Evolutionary conservation across 2,797 vertebrate genomes (phyloP).

Genomic region (Pangasius djambal): DNA sequence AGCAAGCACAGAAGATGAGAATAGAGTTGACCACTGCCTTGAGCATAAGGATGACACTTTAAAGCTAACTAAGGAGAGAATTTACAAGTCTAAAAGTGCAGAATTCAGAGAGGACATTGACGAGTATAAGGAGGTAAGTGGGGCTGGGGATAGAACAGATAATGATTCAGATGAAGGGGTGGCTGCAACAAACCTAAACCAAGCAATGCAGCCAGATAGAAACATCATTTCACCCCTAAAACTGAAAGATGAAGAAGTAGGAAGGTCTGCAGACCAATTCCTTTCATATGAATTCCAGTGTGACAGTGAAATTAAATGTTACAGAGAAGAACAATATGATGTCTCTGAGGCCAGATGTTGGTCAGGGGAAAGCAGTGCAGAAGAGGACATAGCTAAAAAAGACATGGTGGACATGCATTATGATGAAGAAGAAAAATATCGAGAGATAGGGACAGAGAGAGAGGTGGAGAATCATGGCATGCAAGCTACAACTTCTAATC

Average conservation of each 20-base stretch:
- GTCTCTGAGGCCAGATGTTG: conserved; percentile 1
- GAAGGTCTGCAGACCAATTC: background rate
- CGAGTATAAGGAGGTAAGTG: background rate
- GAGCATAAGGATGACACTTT: background rate
- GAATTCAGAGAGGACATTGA: background rate
- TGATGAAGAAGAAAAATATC: background rate
- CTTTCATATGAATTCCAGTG: conserved; percentile 1
- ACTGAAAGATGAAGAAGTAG: background rate
- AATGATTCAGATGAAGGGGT: conserved; percentile 2
- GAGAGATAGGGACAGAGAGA: background rate
- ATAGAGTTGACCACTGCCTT: background rate
- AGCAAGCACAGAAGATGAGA: background rate
- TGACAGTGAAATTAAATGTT: background rate
- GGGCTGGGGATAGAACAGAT: background rate
- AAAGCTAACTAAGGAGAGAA: background rate
- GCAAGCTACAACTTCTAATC: background rate
- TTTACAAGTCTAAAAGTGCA: conserved; percentile 4
- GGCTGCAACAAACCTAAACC: background rate
- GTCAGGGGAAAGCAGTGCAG: background rate
- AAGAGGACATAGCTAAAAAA: background rate
- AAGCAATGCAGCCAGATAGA: background rate
- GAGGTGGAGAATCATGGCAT: background rate
- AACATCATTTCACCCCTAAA: background rate
- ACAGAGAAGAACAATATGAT: conserved; percentile 1
- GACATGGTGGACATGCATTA: background rate